Conservation (phyloP, 2,797 vertebrate genomes). For the Malacoraja senta region DNA sequence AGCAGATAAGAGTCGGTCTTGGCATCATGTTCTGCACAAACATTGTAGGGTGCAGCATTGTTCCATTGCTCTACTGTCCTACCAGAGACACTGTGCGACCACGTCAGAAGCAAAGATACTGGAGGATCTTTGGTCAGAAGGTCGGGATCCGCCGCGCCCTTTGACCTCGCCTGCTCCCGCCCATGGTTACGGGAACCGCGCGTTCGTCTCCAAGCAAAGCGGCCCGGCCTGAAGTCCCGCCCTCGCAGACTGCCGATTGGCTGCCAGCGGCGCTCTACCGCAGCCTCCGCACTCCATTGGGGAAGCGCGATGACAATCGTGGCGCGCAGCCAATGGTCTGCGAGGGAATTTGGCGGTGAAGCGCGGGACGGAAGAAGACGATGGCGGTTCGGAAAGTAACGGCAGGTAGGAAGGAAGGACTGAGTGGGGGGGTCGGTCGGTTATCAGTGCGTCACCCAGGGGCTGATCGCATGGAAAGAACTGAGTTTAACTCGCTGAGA, state of each 20-base stretch:
- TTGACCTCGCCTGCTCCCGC: not conserved
- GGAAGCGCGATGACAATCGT: not conserved
- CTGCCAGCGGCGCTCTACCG: not conserved
- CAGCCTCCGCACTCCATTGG: not conserved
- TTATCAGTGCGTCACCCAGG: too few relatives aligned
- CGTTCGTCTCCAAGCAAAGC: not conserved
- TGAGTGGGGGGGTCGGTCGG: not conserved
- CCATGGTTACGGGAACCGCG: conserved; percentile 7
- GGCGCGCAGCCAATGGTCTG: not conserved
- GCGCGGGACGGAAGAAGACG: not conserved
- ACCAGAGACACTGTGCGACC: too few relatives aligned
- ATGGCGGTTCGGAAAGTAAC: not conserved
- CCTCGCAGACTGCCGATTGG: not conserved
- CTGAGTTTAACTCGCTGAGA: too few relatives aligned
- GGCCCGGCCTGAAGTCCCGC: not conserved
- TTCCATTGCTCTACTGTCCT: too few relatives aligned
- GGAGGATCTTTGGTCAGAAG: too few relatives aligned
- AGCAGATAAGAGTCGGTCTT: too few relatives aligned
- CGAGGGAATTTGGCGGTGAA: not conserved
- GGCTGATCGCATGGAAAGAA: too few relatives aligned
- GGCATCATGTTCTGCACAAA: too few relatives aligned
- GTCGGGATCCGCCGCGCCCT: not conserved
- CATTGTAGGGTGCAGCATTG: too few relatives aligned
- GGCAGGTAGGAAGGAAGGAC: not conserved
- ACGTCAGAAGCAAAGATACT: too few relatives aligned